Base-by-base conservation (phyloP, 2,797 vertebrate species). In the Vespertilio murinus region DNA sequence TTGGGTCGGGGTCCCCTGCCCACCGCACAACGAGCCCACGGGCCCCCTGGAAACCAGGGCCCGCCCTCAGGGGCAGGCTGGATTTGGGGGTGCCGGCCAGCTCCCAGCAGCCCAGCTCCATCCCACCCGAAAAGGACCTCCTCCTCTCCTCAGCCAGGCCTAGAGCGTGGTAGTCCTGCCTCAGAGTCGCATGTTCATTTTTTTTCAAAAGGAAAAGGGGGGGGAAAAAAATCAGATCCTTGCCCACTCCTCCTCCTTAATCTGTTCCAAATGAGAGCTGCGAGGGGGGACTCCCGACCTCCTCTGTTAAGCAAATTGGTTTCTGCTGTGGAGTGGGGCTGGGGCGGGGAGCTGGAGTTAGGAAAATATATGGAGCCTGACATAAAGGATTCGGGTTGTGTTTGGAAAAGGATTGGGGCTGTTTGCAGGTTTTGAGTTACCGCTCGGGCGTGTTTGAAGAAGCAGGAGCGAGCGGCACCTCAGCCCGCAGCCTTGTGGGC, bases 251-350 rank as follows among this genome's bases (percentile, higher is more conserved):
- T 79, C 91, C 40, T 83, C 96, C 97, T 78, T 98, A 98, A 98
- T 98, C 97, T 97, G 93, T 98, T 98, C 98, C 98, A 98, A 98
- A 97, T 96, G 97, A 95, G 81, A 11, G 35, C 96, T 97, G 97
- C 93, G 88, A 94, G 54, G 71, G 95, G 71, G 70, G 92, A 69
- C 89, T 74, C 95, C 61, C 1, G 61, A 97, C 80, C 82, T 74
- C 56, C 69, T 96, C 93, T 47, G 71, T 81, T 97, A 93, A 96
- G 96, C 94, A 97, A 97, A 98, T 96, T 96, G 92, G 96, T 97
- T 97, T 98, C 95, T 97, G 78, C 96, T 97, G 94, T 94, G 65
- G 40, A 33, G 28, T 67, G 40, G 75, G 74, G 70, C 18, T 77
- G 11, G 78, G 40, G 8, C 93, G 61, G 88, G 94, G 96, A 93